phyloP scores from a whole-genome alignment of 2,797 vertebrate genomes.

The Propithecus perrieri region DNA sequence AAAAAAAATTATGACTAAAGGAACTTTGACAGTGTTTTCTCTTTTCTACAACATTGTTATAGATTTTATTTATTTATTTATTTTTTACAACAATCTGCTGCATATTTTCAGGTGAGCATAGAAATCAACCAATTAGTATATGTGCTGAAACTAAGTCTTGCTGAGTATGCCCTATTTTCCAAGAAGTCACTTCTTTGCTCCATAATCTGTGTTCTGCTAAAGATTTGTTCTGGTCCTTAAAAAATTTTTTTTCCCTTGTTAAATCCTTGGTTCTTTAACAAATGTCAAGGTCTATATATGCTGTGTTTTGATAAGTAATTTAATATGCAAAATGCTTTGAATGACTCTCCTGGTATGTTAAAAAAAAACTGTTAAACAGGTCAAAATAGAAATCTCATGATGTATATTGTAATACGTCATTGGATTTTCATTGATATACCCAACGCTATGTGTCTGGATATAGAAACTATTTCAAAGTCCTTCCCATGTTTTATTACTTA shows the following conservation, averaged over 20 bases:
- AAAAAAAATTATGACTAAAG: constrained; percentile 45
- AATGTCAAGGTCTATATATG: constrained; percentile 85
- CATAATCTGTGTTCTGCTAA: constrained; percentile 85
- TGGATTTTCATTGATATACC: constrained; percentile 80
- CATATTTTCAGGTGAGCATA: constrained; percentile 69
- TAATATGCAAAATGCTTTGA: constrained; percentile 87
- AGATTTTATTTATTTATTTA: constrained; percentile 59
- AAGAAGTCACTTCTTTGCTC: constrained; percentile 79
- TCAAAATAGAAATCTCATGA: constrained; percentile 84
- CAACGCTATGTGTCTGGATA: constrained; percentile 80
- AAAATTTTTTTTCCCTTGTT: constrained; percentile 53
- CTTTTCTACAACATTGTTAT: constrained; percentile 40
- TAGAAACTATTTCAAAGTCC: constrained; percentile 83
- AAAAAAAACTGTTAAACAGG: constrained; percentile 82
- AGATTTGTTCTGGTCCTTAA: constrained; percentile 85
- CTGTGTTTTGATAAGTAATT: constrained; percentile 87
- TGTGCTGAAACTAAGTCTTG: constrained; percentile 79
- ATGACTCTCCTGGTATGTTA: constrained; percentile 81
- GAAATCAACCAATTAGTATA: constrained; percentile 59
- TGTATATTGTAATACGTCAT: constrained; percentile 81
- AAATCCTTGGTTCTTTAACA: constrained; percentile 84
- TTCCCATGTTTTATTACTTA: constrained; percentile 86
- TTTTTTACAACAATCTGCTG: constrained; percentile 35
- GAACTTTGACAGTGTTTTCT: not conserved
- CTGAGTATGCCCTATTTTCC: constrained; percentile 70